Evolutionary conservation across 1,140 invertebrate species (phyloP).

Genomic region (Thalassaphorura encarpata): DNA sequence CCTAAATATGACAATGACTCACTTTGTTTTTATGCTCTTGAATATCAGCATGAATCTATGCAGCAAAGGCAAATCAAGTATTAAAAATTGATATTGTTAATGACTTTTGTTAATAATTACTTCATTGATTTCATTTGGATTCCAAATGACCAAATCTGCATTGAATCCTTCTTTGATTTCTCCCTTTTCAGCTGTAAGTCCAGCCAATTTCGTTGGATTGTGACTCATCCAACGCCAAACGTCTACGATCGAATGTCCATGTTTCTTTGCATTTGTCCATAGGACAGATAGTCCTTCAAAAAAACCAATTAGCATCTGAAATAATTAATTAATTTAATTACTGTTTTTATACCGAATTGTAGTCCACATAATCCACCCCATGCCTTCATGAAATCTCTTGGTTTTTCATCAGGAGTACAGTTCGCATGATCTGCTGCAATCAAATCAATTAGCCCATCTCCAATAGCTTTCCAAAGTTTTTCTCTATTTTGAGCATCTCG

Average conservation of each 20-base stretch:
- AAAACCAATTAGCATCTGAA: slow-evolving; percentile 17
- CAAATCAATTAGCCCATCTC: slow-evolving; percentile 47
- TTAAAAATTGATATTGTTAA: too few relatives aligned
- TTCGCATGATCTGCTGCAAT: slow-evolving; percentile 64
- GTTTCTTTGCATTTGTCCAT: slow-evolving; percentile 49
- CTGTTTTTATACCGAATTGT: slow-evolving; percentile 48
- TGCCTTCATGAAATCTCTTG: slow-evolving; percentile 52
- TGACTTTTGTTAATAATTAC: not conserved
- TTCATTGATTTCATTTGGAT: slow-evolving; percentile 41
- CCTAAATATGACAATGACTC: too few relatives aligned
- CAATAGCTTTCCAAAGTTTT: slow-evolving; percentile 50
- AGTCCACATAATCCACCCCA: slow-evolving; percentile 62
- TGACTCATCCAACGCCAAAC: slow-evolving; percentile 48
- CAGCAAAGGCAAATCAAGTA: too few relatives aligned
- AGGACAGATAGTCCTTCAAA: slow-evolving; percentile 49
- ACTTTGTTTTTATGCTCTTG: too few relatives aligned
- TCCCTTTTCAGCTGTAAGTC: slow-evolving; percentile 49
- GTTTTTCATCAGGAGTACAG: slow-evolving; percentile 52
- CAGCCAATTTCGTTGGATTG: slow-evolving; percentile 49
- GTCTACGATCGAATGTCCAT: slow-evolving; percentile 44
- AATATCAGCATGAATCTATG: too few relatives aligned
- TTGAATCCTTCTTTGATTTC: slow-evolving; percentile 49
- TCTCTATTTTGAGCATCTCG: slow-evolving; percentile 51
- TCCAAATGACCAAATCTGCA: slow-evolving; percentile 59
- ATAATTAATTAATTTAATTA: slow-evolving; percentile 2